These are phyloP conservation scores for Halcyon senegalensis DNA, from an alignment of 2,113 vertebrate species.

Conservation along the genomic window DNA sequence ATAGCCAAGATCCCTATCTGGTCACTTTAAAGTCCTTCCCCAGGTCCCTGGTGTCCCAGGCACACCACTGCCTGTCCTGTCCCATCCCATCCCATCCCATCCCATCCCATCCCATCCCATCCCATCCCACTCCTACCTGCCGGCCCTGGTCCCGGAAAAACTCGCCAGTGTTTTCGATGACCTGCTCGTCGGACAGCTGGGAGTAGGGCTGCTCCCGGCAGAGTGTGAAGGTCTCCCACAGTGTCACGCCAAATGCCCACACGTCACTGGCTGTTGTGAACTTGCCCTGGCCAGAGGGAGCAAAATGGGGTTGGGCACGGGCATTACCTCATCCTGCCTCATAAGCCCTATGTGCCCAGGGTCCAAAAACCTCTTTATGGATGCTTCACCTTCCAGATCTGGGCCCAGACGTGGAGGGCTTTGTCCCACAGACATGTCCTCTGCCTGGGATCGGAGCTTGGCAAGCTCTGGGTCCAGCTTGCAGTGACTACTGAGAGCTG, in stretches of 20 bases:
- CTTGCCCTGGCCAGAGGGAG: slow-evolving; percentile 84
- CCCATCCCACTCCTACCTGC: slow-evolving; percentile 76
- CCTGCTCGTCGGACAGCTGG: slow-evolving; percentile 93
- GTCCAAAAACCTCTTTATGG: not conserved
- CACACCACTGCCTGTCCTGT: accelerated
- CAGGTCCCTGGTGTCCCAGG: no score
- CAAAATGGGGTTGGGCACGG: not conserved
- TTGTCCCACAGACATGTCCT: not conserved
- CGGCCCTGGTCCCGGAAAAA: slow-evolving; percentile 94
- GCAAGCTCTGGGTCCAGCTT: not conserved
- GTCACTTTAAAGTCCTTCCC: not conserved
- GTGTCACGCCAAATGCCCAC: slow-evolving; percentile 93
- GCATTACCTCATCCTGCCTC: not conserved
- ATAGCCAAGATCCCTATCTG: not conserved
- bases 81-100: not conserved
- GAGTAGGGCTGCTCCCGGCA: slow-evolving; percentile 94
- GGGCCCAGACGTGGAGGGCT: not conserved
- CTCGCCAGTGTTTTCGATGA: slow-evolving; percentile 97
- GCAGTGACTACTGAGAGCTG: not conserved
- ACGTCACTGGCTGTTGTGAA: slow-evolving; percentile 97
- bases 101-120: accelerated
- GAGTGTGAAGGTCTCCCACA: slow-evolving; percentile 95
- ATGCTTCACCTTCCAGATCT: not conserved
- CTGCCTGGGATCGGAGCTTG: not conserved
- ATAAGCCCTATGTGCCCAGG: not conserved